Percentiles rank a stretch among this genome's conserved stretches.
Conservation (phyloP, 2,797 vertebrate species). For the Fundulus diaphanus region DNA sequence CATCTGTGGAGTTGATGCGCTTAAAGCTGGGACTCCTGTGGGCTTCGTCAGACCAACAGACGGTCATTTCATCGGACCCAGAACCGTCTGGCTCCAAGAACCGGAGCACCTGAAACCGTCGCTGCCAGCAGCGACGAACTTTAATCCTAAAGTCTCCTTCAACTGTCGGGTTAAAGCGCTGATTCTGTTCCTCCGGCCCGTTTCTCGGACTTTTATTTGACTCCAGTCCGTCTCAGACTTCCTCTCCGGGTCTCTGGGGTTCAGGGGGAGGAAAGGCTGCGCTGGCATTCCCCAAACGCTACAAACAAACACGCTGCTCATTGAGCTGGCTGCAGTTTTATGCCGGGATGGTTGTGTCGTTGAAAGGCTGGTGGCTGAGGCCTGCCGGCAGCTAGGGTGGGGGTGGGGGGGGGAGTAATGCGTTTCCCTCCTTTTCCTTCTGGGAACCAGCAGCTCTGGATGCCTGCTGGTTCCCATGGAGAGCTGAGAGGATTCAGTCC, state of each 20-base stretch:
- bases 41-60: no score
- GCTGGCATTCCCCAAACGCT: constrained; percentile 51
- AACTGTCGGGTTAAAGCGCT: constrained; percentile 2
- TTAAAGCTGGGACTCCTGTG: no score
- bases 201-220: constrained; percentile 44
- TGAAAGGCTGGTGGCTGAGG: constrained; percentile 37
- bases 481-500: constrained; percentile 41
- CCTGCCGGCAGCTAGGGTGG: constrained; percentile 34
- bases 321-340: constrained; percentile 67
- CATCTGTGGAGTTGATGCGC: no score
- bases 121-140: no score
- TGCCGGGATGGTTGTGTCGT: constrained; percentile 63
- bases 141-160: no score
- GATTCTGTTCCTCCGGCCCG: constrained; percentile 6
- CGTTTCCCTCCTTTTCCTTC: constrained; percentile 13
- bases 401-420: constrained; percentile 40
- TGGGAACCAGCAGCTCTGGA: constrained; percentile 43
- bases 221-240: constrained; percentile 51
- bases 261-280: constrained; percentile 29
- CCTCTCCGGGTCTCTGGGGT: constrained; percentile 50
- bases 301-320: constrained; percentile 61
- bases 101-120: background rate
- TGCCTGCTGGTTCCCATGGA: constrained; percentile 64
- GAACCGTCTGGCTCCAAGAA: background rate
- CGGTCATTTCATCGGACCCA: no score